These are phyloP conservation scores for Leptatherina wallacei DNA, from an alignment of 2,797 vertebrate species.

Conservation along the genomic window DNA sequence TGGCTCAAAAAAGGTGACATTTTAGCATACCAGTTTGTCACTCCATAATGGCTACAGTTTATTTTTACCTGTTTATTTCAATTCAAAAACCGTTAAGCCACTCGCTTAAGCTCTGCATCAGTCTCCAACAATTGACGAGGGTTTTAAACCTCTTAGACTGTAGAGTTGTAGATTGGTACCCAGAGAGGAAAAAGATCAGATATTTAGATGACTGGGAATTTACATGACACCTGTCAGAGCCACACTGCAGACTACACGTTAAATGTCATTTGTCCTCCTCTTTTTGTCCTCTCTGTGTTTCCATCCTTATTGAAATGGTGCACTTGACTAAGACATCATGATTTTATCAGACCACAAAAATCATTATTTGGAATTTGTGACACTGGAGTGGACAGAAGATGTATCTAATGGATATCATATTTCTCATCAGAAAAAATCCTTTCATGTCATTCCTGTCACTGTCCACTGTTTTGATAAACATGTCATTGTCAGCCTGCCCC, in stretches of 20 bases:
- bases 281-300: neutral
- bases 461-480: neutral
- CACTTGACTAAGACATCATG: neutral
- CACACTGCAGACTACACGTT: neutral
- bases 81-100: too few species aligned
- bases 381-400: neutral
- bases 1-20: too few species aligned
- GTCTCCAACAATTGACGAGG: too few species aligned
- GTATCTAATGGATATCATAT: neutral
- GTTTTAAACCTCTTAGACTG: too few species aligned
- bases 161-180: too few species aligned
- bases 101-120: too few species aligned
- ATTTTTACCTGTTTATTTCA: too few species aligned
- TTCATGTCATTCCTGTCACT: neutral
- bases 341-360: neutral
- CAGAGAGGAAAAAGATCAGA: neutral
- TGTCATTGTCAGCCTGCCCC: conserved; percentile 8
- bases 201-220: neutral
- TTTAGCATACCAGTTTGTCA: too few species aligned
- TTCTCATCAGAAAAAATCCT: neutral
- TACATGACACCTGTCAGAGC: neutral
- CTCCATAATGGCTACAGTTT: too few species aligned
- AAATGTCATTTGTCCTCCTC: neutral
- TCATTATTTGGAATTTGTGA: neutral
- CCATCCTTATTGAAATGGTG: neutral